Evolutionary conservation across 2,888 invertebrate genomes (phyloP).

Genomic region (Boloria euphrosyne): DNA sequence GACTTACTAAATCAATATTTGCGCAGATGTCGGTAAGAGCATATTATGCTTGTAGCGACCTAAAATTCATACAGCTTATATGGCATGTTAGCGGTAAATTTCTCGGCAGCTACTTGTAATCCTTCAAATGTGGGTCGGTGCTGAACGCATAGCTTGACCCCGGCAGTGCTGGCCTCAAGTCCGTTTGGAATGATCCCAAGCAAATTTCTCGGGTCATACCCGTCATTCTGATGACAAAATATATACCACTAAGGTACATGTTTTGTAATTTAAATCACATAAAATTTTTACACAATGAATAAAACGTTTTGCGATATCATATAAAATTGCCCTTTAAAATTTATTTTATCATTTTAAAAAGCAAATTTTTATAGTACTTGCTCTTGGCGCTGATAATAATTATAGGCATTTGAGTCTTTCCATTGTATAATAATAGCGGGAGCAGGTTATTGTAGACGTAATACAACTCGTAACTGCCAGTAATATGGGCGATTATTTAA

Average conservation of each 20-base stretch:
- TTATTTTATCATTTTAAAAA: constrained; percentile 36
- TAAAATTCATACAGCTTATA: constrained; percentile 82
- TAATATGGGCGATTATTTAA: constrained; percentile 42
- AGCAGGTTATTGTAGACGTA: constrained; percentile 52
- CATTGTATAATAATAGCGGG: constrained; percentile 52
- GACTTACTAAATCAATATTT: constrained; percentile 82
- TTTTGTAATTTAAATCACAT: not conserved
- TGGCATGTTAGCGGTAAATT: constrained; percentile 82
- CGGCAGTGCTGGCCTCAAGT: constrained; percentile 62
- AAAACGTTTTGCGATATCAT: constrained; percentile 9
- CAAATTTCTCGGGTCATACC: too few species aligned
- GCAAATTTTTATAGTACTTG: constrained; percentile 52
- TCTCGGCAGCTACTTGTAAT: constrained; percentile 80
- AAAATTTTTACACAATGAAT: not conserved
- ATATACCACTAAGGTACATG: not conserved
- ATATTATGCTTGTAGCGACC: constrained; percentile 79
- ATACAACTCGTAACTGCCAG: constrained; percentile 47
- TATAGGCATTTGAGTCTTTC: constrained; percentile 39
- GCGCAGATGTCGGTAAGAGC: constrained; percentile 82
- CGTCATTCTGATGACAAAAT: too few species aligned
- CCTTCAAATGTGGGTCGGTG: constrained; percentile 80
- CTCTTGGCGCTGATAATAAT: constrained; percentile 50
- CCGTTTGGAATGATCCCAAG: not conserved
- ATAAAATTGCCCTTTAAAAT: constrained; percentile 13
- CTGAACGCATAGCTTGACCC: constrained; percentile 78